phyloP scores from a whole-genome alignment of 1,140 invertebrate species.

The Panonychus citri region DNA sequence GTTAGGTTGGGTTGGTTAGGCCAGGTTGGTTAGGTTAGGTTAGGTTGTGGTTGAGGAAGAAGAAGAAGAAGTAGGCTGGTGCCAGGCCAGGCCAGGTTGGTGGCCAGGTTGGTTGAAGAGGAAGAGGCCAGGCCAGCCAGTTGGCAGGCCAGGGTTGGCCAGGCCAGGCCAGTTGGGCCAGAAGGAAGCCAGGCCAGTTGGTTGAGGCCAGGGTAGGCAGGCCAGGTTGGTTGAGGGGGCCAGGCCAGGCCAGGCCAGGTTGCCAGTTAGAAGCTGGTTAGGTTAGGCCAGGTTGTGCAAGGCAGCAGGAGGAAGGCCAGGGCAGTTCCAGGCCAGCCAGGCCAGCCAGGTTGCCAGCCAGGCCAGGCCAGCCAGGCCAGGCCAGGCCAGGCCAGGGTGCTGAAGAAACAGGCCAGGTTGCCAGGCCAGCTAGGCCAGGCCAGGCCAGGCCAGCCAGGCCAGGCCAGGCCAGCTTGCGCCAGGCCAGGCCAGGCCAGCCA shows the following conservation, averaged over 20 bases:
- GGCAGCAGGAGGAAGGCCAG: slow-evolving; percentile 14
- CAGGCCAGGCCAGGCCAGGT: slow-evolving; percentile 17
- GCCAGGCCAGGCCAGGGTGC: slow-evolving; percentile 17
- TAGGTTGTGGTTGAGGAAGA: slow-evolving; percentile 10
- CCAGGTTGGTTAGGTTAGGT: no score
- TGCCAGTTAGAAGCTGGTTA: slow-evolving; percentile 13
- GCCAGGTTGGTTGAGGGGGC: slow-evolving; percentile 16
- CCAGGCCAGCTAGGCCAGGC: slow-evolving; percentile 13
- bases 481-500: slow-evolving; percentile 15
- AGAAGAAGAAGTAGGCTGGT: slow-evolving; percentile 10
- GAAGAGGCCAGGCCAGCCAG: slow-evolving; percentile 13
- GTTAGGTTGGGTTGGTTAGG: no score
- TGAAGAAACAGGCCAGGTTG: no score
- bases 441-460: no score
- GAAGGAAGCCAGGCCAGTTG: slow-evolving; percentile 16
- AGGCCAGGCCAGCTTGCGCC: slow-evolving; percentile 14
- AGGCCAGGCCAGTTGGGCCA: slow-evolving; percentile 14
- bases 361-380: no score
- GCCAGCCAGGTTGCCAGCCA: slow-evolving; percentile 15
- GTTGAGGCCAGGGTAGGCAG: slow-evolving; percentile 15
- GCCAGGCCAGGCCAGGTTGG: slow-evolving; percentile 12
- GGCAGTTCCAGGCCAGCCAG: no score
- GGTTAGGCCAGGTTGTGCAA: no score
- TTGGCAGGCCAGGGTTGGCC: slow-evolving; percentile 16
- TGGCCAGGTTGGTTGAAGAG: no score